These are phyloP conservation scores for Daktulosphaira vitifoliae DNA, from an alignment of 1,140 invertebrate genomes.

Conservation along the genomic window DNA sequence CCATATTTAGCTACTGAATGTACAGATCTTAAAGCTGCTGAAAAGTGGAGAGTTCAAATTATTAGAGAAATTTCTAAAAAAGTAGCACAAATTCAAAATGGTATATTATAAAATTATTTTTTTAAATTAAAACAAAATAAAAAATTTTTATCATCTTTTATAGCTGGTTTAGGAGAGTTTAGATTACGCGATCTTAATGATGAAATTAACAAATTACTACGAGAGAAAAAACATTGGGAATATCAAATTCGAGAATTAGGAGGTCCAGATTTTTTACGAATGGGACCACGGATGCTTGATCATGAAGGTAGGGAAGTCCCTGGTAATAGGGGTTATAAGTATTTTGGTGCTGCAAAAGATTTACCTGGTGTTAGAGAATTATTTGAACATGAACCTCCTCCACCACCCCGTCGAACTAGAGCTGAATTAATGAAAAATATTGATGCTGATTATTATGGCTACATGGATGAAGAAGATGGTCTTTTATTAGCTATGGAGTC, in stretches of 20 bases:
- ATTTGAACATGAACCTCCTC: slow-evolving; percentile 91
- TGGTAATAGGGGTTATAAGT: slow-evolving; percentile 96
- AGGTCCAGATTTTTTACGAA: slow-evolving; percentile 86
- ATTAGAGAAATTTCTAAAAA: slow-evolving; percentile 96
- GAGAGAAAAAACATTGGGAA: slow-evolving; percentile 97
- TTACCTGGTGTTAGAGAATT: slow-evolving; percentile 94
- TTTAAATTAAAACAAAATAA: not conserved
- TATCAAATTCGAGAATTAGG: slow-evolving; percentile 89
- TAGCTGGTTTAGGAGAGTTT: slow-evolving; percentile 95
- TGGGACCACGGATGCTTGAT: slow-evolving; percentile 90
- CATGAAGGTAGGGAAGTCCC: slow-evolving; percentile 95
- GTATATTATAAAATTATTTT: slow-evolving; percentile 43
- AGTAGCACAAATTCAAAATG: slow-evolving; percentile 98
- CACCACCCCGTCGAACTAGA: slow-evolving; percentile 78
- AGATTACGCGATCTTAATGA: slow-evolving; percentile 96
- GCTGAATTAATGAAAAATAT: slow-evolving; percentile 97
- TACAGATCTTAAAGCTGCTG: slow-evolving; percentile 76
- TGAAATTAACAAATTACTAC: slow-evolving; percentile 95
- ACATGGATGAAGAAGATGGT: slow-evolving; percentile 96
- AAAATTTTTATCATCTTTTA: slow-evolving; percentile 35
- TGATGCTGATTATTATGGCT: slow-evolving; percentile 98
- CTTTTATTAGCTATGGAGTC: slow-evolving; percentile 81
- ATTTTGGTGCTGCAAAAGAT: slow-evolving; percentile 98
- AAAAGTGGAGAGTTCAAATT: slow-evolving; percentile 93
- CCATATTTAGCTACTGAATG: slow-evolving; percentile 92